These are phyloP conservation scores for Alosa sapidissima DNA, from an alignment of 2,797 vertebrate genomes.

Conservation along the genomic window DNA sequence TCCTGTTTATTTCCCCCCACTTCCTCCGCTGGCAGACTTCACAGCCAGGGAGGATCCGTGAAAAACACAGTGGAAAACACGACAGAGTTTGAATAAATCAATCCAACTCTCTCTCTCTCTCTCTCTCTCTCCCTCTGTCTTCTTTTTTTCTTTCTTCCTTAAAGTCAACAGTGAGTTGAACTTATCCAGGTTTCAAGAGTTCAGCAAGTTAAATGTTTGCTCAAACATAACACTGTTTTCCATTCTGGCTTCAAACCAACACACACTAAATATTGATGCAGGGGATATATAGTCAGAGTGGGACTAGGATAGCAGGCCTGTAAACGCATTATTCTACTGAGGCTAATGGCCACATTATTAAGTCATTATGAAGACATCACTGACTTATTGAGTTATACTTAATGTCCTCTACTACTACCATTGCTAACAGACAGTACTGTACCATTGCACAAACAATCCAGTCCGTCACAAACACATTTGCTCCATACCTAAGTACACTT, in stretches of 20 bases:
- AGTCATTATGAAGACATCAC: background rate
- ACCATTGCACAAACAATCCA: background rate
- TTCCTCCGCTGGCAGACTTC: slow-evolving; percentile 12
- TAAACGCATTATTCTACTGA: background rate
- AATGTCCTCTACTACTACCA: background rate
- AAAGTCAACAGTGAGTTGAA: slow-evolving; percentile 8
- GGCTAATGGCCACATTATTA: background rate
- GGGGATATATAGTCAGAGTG: background rate
- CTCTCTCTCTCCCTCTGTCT: background rate
- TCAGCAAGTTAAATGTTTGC: slow-evolving; percentile 21
- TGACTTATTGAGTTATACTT: background rate
- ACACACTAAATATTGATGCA: background rate
- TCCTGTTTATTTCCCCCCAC: slow-evolving; percentile 14
- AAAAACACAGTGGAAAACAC: slow-evolving; percentile 18
- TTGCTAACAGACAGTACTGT: background rate
- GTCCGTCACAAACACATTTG: background rate
- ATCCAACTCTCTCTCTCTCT: background rate
- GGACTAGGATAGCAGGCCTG: background rate
- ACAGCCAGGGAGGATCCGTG: slow-evolving; percentile 19
- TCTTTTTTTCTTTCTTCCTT: slow-evolving; percentile 26
- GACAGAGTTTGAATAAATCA: slow-evolving; percentile 7
- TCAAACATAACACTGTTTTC: slow-evolving; percentile 23
- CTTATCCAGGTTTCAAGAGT: slow-evolving; percentile 21
- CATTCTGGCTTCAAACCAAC: background rate
- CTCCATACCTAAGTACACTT: background rate